Evolutionary conservation across 1,140 invertebrate species (phyloP).

Genomic region (Drosophila murphyi): DNA sequence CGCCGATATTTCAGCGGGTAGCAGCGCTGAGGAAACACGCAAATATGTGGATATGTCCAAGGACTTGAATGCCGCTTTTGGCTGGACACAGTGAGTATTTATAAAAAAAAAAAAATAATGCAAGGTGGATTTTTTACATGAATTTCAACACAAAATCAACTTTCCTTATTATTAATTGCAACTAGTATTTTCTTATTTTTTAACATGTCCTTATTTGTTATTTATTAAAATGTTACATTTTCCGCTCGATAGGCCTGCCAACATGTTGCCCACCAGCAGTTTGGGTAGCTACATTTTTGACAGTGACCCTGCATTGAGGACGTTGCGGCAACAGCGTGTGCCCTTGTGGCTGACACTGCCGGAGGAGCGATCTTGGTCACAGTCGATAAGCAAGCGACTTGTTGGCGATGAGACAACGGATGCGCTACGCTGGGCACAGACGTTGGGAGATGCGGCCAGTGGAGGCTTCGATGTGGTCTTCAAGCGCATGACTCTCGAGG

Average conservation of each 20-base stretch:
- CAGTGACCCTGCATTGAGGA: conserved; percentile 68
- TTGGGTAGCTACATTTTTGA: conserved; percentile 71
- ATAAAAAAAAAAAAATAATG: neutral
- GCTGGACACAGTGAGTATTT: conserved; percentile 79
- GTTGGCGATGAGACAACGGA: conserved; percentile 66
- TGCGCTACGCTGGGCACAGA: conserved; percentile 78
- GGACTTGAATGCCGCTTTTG: conserved; percentile 73
- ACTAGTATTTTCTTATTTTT: too few relatives aligned
- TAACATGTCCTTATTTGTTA: too few relatives aligned
- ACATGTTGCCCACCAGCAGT: conserved; percentile 63
- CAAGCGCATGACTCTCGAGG: conserved; percentile 61
- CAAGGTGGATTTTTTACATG: too few relatives aligned
- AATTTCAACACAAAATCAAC: too few relatives aligned
- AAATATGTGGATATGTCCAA: conserved; percentile 77
- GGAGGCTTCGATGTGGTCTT: conserved; percentile 79
- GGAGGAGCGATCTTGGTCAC: conserved; percentile 37
- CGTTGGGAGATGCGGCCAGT: conserved; percentile 77
- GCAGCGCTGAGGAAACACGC: conserved; percentile 71
- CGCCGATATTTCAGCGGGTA: conserved; percentile 77
- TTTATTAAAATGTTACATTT: neutral
- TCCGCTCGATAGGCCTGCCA: conserved; percentile 41
- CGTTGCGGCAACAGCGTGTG: conserved; percentile 58
- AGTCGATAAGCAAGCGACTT: conserved; percentile 44
- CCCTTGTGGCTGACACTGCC: conserved; percentile 78
- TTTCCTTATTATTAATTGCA: too few relatives aligned